Evolutionary conservation across 2,888 invertebrate genomes (phyloP), one percentile per base, ranked within the genome.

Genomic region (Andrena dorsata): DNA sequence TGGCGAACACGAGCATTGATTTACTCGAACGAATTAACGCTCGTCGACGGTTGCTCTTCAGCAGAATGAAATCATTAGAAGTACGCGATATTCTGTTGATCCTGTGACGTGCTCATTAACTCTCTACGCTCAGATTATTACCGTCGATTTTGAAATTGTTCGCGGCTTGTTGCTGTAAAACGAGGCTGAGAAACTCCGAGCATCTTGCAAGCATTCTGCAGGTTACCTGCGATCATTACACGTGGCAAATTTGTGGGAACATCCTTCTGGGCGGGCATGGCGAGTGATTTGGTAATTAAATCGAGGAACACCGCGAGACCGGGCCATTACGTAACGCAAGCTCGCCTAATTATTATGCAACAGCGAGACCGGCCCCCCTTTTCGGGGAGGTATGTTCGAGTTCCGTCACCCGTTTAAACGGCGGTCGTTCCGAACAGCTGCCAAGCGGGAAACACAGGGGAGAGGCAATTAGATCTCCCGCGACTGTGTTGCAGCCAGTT

Each of bases 61-160:
- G 23, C 8, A 49, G 66, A 63, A 77, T 58, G 82, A 74, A 82
- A 87, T 82, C 69, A 70, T 87, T 77, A 80, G 73, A 82, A 69
- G 30, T 64, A 70, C 60, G 41, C 72, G 30, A 35, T 60, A 20
- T 32, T n/a, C 26, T 41, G 56, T 63, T 23, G 74, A 60, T 70
- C 65, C 23, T 28, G 58, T 16, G 35, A 26, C 75, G 65, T 66
- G 20, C 84, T 86, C 85, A 72, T 86, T 86, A 82, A 68, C n/a
- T 30, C 35, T 2, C 41, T 5, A 16, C 32, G 47, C 13, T 61
- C 23, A 13, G 56, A 20, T 56, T 53, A 56, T 65, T 63, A 53
- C 56, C 5, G 30, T 66, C 70, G 69, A 69, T 76, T 73, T 30
- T 2, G 8, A 16, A n/a, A 8, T 63, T 74, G 61, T 60, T 28